Base-by-base conservation (phyloP, 1,140 invertebrate genomes). In the Drosophila willistoni region DNA sequence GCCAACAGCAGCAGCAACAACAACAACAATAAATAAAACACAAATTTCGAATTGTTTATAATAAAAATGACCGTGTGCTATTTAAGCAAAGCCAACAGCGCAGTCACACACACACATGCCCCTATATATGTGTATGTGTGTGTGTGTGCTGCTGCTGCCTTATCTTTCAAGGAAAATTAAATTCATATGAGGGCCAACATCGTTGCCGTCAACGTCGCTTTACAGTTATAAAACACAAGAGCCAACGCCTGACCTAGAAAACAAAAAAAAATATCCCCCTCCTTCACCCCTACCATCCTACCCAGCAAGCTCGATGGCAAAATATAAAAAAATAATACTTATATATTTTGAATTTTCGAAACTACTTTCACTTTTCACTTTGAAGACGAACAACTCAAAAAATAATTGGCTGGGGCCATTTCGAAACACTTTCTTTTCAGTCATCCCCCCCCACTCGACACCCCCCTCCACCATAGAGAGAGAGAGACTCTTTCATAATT, bases 11-110 rank as follows among this genome's bases (percentile, higher is more conserved):
- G 54, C 36, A 47, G 44, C 70, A 70, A 73, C 42, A 55, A 64
- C 71, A 62, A 51, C 36, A 76, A 56, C 71, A 70, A 68, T 44
- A 73, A 70, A 62, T 71, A 59, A 65, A 25, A 56, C 63, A 64
- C 73, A 71, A 77, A 67, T 77, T 77, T 87, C 84, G 85, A 81
- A 89, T 89, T 89, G 84, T 89, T 89, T 89, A 89, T 89, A 89
- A 90, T 85, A 90, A 90, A 90, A 90, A 90, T 90, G 85, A 85
- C 85, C 85, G 85, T 90, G 85, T 90, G 81, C 85, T 86, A 90
- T 90, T 90, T 90, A 87, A 82, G 76, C 83, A 63, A 80, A 57
- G 79, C 55, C 79, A 69, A 56, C 68, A 54, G 81, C 57, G 56
- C 71, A 51, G 77, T 70, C 33, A 55, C 29, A 36, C 34, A 12